Evolutionary conservation across 2,113 vertebrate genomes (phyloP).

Genomic region (Sinocyclocheilus anshuiensis): DNA sequence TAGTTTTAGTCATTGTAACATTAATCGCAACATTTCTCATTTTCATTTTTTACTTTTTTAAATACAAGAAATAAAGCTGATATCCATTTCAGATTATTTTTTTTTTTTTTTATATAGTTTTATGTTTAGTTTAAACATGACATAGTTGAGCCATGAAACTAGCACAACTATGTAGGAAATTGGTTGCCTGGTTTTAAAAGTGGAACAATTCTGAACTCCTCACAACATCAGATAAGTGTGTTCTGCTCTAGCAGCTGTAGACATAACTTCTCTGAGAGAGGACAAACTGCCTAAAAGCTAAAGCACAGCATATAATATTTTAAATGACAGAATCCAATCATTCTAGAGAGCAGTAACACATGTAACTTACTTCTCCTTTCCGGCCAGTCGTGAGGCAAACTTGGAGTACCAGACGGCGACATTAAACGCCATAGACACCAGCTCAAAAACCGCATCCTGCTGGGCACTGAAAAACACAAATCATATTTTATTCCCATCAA

Average conservation of each 20-base stretch:
- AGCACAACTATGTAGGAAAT: neutral
- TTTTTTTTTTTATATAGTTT: neutral
- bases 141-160: neutral
- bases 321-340: neutral
- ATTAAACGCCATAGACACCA: slow-evolving; percentile 94
- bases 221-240: neutral
- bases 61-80: no score
- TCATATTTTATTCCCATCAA: neutral
- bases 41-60: no score
- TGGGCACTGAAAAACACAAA: slow-evolving; percentile 80
- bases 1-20: no score
- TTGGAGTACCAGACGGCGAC: slow-evolving; percentile 96
- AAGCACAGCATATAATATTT: no score
- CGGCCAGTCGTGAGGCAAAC: slow-evolving; percentile 91
- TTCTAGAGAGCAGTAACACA: neutral
- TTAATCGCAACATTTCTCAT: no score
- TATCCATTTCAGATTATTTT: no score
- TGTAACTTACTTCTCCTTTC: slow-evolving; percentile 93
- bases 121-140: neutral
- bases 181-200: neutral
- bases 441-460: slow-evolving; percentile 94
- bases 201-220: neutral
- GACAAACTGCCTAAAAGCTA: no score
- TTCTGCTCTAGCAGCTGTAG: neutral
- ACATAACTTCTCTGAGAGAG: neutral